Conservation (phyloP, 2,113 vertebrate genomes). For the Drymodes brunneopygia region DNA sequence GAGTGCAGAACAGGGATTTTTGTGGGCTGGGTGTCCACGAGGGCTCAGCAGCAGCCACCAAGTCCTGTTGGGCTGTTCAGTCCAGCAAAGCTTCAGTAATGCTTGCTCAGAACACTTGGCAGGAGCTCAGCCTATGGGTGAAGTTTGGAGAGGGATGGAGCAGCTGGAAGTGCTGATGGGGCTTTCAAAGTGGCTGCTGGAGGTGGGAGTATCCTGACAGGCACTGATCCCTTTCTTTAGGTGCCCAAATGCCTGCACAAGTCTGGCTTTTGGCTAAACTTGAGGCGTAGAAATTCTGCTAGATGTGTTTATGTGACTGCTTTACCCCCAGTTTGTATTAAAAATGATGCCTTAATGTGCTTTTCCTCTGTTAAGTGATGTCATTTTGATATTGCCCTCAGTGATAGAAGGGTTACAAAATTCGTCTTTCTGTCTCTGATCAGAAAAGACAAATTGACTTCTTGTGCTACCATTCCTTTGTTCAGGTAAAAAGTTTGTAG, state of each 20-base stretch:
- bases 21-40: accelerated
- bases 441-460: not conserved
- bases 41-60: not conserved
- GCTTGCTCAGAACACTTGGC: not conserved
- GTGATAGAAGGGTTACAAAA: not conserved
- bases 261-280: not conserved
- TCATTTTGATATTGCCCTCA: not conserved
- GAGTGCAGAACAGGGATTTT: accelerated
- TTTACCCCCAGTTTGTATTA: not conserved
- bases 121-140: not conserved
- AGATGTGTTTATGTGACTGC: not conserved
- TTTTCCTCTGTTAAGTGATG: not conserved
- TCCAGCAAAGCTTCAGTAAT: accelerated
- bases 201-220: not conserved
- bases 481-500: not conserved
- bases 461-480: not conserved
- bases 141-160: not conserved
- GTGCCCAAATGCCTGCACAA: not conserved
- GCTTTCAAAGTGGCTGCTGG: not conserved
- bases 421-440: not conserved
- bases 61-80: not conserved
- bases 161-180: not conserved
- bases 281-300: not conserved
- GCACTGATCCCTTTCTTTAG: not conserved
- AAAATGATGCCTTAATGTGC: not conserved